A percentile compares a stretch with the other conserved stretches of the same genome.
Evolutionary conservation across 2,113 vertebrate genomes (phyloP).

Genomic region (Helogale parvula): DNA sequence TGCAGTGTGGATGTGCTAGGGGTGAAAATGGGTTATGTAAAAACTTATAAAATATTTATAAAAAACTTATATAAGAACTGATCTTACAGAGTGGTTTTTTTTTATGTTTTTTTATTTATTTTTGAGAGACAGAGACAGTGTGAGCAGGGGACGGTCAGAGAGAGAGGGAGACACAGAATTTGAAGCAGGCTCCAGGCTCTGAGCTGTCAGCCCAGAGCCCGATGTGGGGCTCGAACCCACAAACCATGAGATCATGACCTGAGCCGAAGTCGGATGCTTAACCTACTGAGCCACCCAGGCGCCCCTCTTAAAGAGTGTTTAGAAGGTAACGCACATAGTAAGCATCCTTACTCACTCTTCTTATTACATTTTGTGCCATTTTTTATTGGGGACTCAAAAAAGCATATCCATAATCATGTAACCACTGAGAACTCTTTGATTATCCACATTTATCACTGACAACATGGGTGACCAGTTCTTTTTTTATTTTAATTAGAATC

Average conservation of each 20-base stretch:
- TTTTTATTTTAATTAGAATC: constrained; percentile 29
- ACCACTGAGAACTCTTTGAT: not conserved
- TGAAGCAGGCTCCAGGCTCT: too few species aligned
- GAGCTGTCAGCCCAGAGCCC: too few species aligned
- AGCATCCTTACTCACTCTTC: not conserved
- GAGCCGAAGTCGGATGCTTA: too few species aligned
- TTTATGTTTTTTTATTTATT: too few species aligned
- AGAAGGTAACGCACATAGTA: not conserved
- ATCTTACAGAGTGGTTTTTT: not conserved
- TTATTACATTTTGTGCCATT: not conserved
- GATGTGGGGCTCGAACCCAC: too few species aligned
- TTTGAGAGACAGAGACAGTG: too few species aligned
- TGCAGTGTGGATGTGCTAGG: not conserved
- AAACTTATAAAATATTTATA: not conserved
- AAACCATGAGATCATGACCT: too few species aligned
- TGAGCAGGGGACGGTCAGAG: too few species aligned
- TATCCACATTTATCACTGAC: not conserved
- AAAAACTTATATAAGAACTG: not conserved
- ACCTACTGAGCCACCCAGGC: too few species aligned
- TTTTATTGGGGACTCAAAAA: not conserved
- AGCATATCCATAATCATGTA: not conserved
- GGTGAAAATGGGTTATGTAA: not conserved
- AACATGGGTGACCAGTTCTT: not conserved
- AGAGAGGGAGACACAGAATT: too few species aligned
- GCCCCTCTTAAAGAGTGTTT: not conserved